phyloP scores from a whole-genome alignment of 2,113 vertebrate genomes.

The Bufo bufo region DNA sequence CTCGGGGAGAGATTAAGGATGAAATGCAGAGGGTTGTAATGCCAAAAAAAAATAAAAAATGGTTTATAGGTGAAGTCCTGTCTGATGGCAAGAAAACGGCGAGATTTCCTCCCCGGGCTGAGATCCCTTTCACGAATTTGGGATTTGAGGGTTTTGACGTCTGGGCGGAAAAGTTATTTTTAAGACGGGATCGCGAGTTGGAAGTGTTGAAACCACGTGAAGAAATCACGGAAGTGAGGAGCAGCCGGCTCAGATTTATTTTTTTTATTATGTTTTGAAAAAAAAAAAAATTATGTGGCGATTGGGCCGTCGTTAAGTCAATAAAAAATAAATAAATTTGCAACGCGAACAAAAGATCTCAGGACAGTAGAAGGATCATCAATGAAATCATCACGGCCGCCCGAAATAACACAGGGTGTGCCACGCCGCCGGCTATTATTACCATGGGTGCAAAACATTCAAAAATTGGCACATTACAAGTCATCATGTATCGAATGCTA shows the following conservation, averaged over 20 bases:
- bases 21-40: conserved; percentile 34
- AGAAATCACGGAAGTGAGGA: conserved; percentile 1
- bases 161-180: conserved; percentile 52
- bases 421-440: background rate
- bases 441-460: conserved; percentile 6
- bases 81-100: conserved; percentile 21
- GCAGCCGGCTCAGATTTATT: conserved; percentile 7
- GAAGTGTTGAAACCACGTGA: conserved; percentile 52
- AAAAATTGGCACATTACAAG: background rate
- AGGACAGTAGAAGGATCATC: background rate
- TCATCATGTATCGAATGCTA: background rate
- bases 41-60: conserved; percentile 25
- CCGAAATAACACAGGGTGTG: conserved; percentile 23
- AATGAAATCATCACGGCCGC: background rate
- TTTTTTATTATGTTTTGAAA: background rate
- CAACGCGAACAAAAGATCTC: background rate
- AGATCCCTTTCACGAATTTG: conserved; percentile 27
- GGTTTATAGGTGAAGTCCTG: conserved; percentile 46
- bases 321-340: background rate
- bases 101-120: conserved; percentile 38
- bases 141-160: conserved; percentile 52
- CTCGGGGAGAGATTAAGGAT: conserved; percentile 60
- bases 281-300: background rate
- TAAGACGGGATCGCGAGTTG: conserved; percentile 37
- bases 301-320: background rate